phyloP scores from a whole-genome alignment of 2,888 invertebrate species.

The Masnerella sp. region DNA sequence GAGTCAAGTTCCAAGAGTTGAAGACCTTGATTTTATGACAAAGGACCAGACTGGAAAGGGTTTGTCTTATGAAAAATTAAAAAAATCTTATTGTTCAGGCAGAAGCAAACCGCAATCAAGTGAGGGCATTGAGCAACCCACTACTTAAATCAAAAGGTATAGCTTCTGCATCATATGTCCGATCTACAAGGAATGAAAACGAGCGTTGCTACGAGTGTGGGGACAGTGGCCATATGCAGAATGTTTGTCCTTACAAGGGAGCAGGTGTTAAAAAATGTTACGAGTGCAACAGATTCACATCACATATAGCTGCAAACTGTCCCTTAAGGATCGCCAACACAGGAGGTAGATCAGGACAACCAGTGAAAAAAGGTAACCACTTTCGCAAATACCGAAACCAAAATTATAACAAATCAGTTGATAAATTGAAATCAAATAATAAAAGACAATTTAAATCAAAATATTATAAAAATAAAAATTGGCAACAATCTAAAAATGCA shows the following conservation, averaged over 20 bases:
- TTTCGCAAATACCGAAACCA: constrained; percentile 3
- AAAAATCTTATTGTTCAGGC: constrained; percentile 29
- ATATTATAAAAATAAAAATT: constrained; percentile 5
- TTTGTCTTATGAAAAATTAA: constrained; percentile 24
- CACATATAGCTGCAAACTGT: constrained; percentile 19
- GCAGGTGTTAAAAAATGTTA: constrained; percentile 40
- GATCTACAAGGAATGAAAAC: not conserved
- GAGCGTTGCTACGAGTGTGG: constrained; percentile 16
- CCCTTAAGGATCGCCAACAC: constrained; percentile 1
- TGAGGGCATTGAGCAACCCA: not conserved
- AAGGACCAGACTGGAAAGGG: constrained; percentile 18
- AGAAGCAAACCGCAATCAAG: constrained; percentile 17
- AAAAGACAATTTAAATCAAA: constrained; percentile 17
- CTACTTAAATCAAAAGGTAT: not conserved
- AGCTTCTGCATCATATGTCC: constrained; percentile 2
- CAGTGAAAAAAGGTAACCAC: constrained; percentile 1
- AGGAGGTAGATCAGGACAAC: not conserved
- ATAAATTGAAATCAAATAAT: constrained; percentile 1
- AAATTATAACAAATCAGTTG: not conserved
- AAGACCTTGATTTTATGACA: constrained; percentile 21
- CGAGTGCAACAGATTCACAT: constrained; percentile 20
- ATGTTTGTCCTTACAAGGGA: constrained; percentile 43
- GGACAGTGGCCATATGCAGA: constrained; percentile 21
- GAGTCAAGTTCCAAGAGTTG: constrained; percentile 7
- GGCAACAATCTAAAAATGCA: constrained; percentile 1